Percentiles rank a stretch among this genome's conserved stretches.
These are phyloP conservation scores for Dendrocincla tyrannina DNA, from an alignment of 2,797 vertebrate genomes.

Conservation along the genomic window DNA sequence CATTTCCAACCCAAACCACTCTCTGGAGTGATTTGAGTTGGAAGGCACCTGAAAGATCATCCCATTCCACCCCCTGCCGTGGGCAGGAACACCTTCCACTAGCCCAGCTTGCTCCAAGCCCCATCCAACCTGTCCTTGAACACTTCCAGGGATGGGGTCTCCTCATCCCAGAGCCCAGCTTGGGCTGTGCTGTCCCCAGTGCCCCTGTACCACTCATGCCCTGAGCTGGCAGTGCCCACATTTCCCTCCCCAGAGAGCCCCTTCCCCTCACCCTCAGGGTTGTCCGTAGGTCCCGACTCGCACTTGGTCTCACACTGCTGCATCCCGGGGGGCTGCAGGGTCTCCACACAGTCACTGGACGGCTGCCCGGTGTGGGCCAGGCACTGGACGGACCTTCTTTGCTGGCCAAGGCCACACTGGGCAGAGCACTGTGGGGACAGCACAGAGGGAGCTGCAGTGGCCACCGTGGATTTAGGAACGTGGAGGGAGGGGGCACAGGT, in stretches of 20 bases:
- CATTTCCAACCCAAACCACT: background rate
- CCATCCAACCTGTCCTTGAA: background rate
- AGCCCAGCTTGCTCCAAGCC: background rate
- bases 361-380: conserved; percentile 86
- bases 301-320: conserved; percentile 96
- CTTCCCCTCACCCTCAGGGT: conserved; percentile 87
- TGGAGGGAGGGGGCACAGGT: fast-evolving
- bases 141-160: background rate
- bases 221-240: fast-evolving
- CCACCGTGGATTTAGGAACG: fast-evolving
- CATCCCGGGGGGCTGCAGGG: conserved; percentile 82
- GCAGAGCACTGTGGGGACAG: conserved; percentile 85
- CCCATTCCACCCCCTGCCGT: background rate
- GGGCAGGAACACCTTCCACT: background rate
- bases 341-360: conserved; percentile 86
- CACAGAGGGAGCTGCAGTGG: background rate
- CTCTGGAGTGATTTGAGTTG: background rate
- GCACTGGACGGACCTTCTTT: conserved; percentile 90
- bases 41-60: background rate
- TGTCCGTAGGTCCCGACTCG: conserved; percentile 84
- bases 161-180: background rate
- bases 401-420: conserved; percentile 91
- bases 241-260: background rate
- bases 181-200: fast-evolving
- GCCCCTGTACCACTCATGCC: fast-evolving